Conservation (phyloP, 1,140 invertebrate species). For the Hydropsyche tenuis region DNA sequence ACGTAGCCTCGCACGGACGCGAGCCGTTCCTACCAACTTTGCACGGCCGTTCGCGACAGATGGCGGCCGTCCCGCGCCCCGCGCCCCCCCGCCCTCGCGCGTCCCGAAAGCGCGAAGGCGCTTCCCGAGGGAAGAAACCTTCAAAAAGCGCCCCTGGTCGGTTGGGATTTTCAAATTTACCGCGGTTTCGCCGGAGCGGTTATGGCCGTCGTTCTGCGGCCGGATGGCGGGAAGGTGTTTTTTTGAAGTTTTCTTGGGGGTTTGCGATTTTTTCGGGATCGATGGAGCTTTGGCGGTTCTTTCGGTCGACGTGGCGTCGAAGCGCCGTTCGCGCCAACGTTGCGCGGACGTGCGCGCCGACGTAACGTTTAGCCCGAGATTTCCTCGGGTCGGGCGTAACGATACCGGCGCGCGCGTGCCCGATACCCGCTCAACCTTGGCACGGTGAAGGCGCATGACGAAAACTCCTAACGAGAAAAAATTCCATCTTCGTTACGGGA, state of each 20-base stretch:
- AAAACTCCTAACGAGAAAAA: constrained; percentile 21
- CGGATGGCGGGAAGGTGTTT: too few species aligned
- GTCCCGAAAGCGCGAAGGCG: not conserved
- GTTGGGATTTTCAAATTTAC: not conserved
- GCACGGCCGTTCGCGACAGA: constrained; percentile 29
- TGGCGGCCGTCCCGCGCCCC: constrained; percentile 24
- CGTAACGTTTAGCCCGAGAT: not conserved
- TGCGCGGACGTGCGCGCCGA: constrained; percentile 2
- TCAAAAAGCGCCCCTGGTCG: not conserved
- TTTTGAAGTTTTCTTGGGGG: constrained; percentile 5
- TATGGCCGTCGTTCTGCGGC: not conserved
- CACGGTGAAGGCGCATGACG: constrained; percentile 24
- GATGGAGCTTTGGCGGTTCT: constrained; percentile 3
- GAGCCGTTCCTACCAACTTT: constrained; percentile 34
- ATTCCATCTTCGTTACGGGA: not conserved
- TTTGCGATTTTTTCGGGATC: not conserved
- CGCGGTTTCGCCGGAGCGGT: not conserved
- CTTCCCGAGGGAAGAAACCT: not conserved
- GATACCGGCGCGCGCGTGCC: constrained; percentile 24
- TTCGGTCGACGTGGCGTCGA: not conserved
- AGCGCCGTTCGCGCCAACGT: constrained; percentile 5
- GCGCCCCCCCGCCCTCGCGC: not conserved
- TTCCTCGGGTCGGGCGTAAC: constrained; percentile 14
- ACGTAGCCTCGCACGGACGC: constrained; percentile 36
- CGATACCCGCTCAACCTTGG: constrained; percentile 33